These are phyloP conservation scores for Ianthella basta DNA, from an alignment of 37 sponge, comb jelly and placozoan species.

Conservation along the genomic window DNA sequence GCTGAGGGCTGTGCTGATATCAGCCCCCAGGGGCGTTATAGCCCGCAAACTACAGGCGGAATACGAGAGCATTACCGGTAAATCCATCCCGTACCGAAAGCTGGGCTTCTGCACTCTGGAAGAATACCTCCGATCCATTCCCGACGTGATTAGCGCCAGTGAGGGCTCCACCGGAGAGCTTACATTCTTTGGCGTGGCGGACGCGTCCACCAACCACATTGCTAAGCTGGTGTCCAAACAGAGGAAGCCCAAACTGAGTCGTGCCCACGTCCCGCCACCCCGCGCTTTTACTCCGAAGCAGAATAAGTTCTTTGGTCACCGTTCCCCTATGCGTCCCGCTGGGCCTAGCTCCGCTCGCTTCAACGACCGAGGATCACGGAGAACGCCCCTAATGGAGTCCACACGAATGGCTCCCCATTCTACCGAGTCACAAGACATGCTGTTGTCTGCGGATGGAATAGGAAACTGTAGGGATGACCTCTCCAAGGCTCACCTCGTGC, in stretches of 20 bases:
- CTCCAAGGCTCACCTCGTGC: not conserved
- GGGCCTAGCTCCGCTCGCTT: not conserved
- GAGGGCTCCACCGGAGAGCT: slow-evolving; percentile 39
- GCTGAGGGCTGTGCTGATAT: slow-evolving; percentile 62
- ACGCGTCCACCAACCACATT: slow-evolving; percentile 57
- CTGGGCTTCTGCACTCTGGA: slow-evolving; percentile 57
- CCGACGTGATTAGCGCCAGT: slow-evolving; percentile 56
- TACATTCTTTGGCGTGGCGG: slow-evolving; percentile 50
- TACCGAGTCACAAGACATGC: too few relatives aligned
- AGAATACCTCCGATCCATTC: slow-evolving; percentile 36
- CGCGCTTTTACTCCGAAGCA: not conserved
- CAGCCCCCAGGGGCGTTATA: slow-evolving; percentile 68
- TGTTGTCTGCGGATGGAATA: not conserved
- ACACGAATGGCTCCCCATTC: not conserved
- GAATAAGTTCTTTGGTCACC: slow-evolving; percentile 7
- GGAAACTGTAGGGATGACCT: not conserved
- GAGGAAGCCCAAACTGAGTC: slow-evolving; percentile 63
- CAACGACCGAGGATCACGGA: not conserved
- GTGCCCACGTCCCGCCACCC: not conserved
- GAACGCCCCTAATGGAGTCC: not conserved
- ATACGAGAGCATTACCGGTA: slow-evolving; percentile 53
- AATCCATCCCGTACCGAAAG: slow-evolving; percentile 37
- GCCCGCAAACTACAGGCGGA: slow-evolving; percentile 29
- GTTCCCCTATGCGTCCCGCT: not conserved
- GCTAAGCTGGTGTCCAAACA: slow-evolving; percentile 60